These are phyloP conservation scores for Nixonia krombeini DNA, from an alignment of 1,140 invertebrate genomes.

Conservation along the genomic window DNA sequence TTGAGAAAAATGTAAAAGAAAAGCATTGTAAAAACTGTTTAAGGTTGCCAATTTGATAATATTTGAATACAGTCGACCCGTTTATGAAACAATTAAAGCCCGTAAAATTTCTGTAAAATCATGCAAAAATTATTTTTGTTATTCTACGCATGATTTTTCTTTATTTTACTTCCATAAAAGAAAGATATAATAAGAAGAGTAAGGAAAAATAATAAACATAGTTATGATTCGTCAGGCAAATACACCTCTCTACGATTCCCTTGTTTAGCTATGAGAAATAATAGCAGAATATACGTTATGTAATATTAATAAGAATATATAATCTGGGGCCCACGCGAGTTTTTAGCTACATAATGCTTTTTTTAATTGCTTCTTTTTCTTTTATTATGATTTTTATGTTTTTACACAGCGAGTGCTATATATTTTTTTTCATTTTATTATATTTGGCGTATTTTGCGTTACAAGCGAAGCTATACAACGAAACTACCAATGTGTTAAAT, in stretches of 20 bases:
- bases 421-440: constrained; percentile 51
- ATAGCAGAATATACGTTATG: constrained; percentile 67
- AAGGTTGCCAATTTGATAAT: no score
- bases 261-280: constrained; percentile 65
- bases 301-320: constrained; percentile 70
- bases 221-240: constrained; percentile 9
- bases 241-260: constrained; percentile 29
- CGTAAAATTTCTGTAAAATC: background rate
- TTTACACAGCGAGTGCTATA: constrained; percentile 53
- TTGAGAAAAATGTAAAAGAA: no score
- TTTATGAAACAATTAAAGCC: background rate
- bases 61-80: background rate
- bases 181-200: constrained; percentile 30
- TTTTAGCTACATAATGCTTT: constrained; percentile 59
- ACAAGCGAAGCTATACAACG: constrained; percentile 34
- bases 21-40: no score
- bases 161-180: constrained; percentile 39
- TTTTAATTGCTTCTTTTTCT: constrained; percentile 45
- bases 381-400: constrained; percentile 47
- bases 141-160: no score
- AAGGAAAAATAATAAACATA: background rate
- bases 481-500: background rate
- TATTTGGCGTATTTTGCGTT: constrained; percentile 48
- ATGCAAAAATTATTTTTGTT: no score
- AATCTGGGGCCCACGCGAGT: constrained; percentile 60